Percentiles rank a stretch among this genome's conserved stretches.
These are phyloP conservation scores for Cheirogaleus medius DNA, from an alignment of 2,113 vertebrate species.

Conservation along the genomic window DNA sequence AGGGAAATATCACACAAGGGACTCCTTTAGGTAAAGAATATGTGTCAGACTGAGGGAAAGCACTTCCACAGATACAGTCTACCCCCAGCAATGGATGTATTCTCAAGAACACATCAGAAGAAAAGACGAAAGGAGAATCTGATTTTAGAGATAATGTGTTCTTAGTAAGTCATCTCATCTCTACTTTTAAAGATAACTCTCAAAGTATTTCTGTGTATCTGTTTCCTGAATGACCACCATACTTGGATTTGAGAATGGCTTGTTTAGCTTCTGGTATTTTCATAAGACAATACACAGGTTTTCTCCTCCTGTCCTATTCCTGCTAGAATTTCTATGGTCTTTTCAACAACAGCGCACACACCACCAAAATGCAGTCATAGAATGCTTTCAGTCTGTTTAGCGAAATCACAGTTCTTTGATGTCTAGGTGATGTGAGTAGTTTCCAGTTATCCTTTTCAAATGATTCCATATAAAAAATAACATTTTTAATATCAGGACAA, in stretches of 20 bases:
- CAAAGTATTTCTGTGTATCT: not conserved
- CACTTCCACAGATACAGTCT: not conserved
- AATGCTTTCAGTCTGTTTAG: not conserved
- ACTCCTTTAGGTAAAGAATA: not conserved
- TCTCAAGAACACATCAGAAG: not conserved
- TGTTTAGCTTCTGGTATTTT: not conserved
- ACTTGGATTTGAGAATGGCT: not conserved
- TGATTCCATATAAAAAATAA: not conserved
- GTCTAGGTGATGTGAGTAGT: not conserved
- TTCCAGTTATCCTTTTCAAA: not conserved
- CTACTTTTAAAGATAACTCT: not conserved
- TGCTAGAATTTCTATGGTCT: not conserved
- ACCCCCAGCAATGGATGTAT: not conserved
- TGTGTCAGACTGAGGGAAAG: not conserved
- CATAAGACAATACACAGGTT: not conserved
- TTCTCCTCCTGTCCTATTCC: not conserved
- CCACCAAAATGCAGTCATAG: no score
- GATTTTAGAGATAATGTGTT: not conserved
- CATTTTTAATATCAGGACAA: not conserved
- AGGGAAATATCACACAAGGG: not conserved
- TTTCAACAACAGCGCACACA: not conserved
- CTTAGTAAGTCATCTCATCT: conserved; percentile 12
- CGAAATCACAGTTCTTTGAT: not conserved
- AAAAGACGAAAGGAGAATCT: not conserved
- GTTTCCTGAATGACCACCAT: not conserved